Conservation (phyloP, 2,113 vertebrate genomes). For the Nothoprocta pentlandii region DNA sequence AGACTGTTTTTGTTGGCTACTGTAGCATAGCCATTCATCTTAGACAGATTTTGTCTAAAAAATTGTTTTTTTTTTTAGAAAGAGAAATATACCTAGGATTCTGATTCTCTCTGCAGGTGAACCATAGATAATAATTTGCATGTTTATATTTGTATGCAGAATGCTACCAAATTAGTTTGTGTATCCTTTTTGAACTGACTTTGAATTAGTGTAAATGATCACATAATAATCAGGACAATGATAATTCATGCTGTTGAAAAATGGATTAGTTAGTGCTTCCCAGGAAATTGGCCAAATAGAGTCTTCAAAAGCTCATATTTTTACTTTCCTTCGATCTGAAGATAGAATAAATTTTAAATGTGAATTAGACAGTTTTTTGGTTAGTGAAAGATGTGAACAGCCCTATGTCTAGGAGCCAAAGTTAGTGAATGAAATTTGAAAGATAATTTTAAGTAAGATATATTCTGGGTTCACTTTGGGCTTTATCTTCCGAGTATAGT, state of each 20-base stretch:
- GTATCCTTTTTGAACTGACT: conserved; percentile 41
- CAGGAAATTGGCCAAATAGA: conserved; percentile 55
- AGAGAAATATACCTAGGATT: neutral
- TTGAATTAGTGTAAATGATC: conserved; percentile 54
- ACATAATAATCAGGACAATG: conserved; percentile 61
- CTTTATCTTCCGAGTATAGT: neutral
- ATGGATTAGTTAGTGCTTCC: conserved; percentile 59
- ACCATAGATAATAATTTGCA: neutral
- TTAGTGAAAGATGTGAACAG: neutral
- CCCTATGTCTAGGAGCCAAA: neutral
- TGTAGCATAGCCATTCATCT: neutral
- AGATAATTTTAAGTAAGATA: neutral
- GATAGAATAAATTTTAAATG: neutral
- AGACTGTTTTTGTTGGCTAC: neutral
- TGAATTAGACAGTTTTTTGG: neutral
- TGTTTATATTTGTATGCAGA: conserved; percentile 10
- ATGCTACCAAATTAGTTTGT: conserved; percentile 13
- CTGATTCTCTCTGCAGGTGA: neutral
- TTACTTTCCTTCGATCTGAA: neutral
- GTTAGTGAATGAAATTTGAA: neutral
- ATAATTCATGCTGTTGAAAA: conserved; percentile 64
- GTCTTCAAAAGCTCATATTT: conserved; percentile 5
- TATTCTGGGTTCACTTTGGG: neutral
- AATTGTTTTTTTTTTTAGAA: neutral
- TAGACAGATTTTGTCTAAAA: neutral